Percentiles rank a stretch among this genome's conserved stretches.
These are phyloP conservation scores for Schizotus pectinicornis DNA, from an alignment of 2,888 invertebrate species.

Conservation along the genomic window DNA sequence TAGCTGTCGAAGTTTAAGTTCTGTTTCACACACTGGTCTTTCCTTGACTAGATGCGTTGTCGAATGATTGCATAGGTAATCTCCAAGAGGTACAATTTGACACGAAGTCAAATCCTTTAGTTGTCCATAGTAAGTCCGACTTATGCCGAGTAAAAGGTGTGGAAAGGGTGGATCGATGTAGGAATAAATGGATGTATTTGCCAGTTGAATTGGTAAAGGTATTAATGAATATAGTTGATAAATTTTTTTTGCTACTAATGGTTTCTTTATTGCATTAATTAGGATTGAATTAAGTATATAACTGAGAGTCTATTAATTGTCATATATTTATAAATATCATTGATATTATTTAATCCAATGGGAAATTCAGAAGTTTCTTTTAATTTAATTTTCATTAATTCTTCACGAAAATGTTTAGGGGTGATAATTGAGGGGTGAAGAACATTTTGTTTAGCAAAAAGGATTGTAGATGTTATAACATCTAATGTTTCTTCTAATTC, in stretches of 20 bases:
- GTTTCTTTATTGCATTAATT: slow-evolving; percentile 24
- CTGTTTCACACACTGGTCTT: slow-evolving; percentile 21
- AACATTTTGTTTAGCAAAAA: slow-evolving; percentile 34
- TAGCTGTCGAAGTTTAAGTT: slow-evolving; percentile 5
- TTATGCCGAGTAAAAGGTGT: slow-evolving; percentile 17
- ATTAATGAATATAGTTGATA: slow-evolving; percentile 19
- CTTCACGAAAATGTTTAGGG: slow-evolving; percentile 16
- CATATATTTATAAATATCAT: slow-evolving; percentile 28
- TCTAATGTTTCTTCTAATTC: slow-evolving; percentile 31
- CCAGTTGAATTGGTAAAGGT: slow-evolving; percentile 15
- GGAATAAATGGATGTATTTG: slow-evolving; percentile 15
- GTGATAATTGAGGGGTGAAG: slow-evolving; percentile 31
- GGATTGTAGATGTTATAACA: slow-evolving; percentile 27
- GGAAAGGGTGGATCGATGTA: slow-evolving; percentile 19
- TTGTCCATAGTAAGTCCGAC: slow-evolving; percentile 12
- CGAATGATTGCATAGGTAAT: slow-evolving; percentile 7
- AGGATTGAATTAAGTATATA: slow-evolving; percentile 27
- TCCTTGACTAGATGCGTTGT: slow-evolving; percentile 7
- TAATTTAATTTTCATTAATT: slow-evolving; percentile 5
- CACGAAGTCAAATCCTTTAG: slow-evolving; percentile 17
- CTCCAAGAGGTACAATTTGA: not conserved
- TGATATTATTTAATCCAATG: slow-evolving; percentile 9
- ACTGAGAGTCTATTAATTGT: slow-evolving; percentile 18
- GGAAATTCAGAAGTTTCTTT: slow-evolving; percentile 24
- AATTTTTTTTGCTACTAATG: slow-evolving; percentile 8